Evolutionary conservation across 2,888 invertebrate genomes (phyloP).

Genomic region (Pyrrhosoma nymphula): DNA sequence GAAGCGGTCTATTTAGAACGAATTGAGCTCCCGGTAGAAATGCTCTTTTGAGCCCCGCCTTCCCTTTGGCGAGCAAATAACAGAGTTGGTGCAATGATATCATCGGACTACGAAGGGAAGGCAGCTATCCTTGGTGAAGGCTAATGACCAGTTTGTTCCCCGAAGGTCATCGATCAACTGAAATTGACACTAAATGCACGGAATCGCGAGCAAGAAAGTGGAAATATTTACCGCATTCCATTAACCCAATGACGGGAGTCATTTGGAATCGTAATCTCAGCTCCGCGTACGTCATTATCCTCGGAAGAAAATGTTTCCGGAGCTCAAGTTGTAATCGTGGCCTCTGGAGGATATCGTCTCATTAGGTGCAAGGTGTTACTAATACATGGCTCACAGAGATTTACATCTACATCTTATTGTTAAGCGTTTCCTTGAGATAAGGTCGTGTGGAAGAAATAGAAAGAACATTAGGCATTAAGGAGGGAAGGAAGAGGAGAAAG

Average conservation of each 20-base stretch:
- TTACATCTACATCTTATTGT: too few species aligned
- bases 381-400: too few species aligned
- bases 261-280: neutral
- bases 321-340: neutral
- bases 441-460: too few species aligned
- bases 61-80: neutral
- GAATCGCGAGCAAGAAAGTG: neutral
- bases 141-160: neutral
- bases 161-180: neutral
- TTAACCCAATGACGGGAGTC: neutral
- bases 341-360: neutral
- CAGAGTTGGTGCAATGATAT: neutral
- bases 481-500: too few species aligned
- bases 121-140: neutral
- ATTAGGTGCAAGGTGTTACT: neutral
- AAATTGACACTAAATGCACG: neutral
- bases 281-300: neutral
- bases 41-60: neutral
- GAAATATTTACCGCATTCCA: neutral
- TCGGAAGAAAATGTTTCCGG: neutral
- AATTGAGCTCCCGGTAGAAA: neutral
- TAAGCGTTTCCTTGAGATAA: too few species aligned
- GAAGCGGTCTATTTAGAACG: neutral
- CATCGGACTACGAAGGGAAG: neutral
- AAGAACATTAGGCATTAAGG: too few species aligned